These are phyloP conservation scores for Galeruca laticollis DNA, from an alignment of 2,888 invertebrate genomes.

Conservation along the genomic window DNA sequence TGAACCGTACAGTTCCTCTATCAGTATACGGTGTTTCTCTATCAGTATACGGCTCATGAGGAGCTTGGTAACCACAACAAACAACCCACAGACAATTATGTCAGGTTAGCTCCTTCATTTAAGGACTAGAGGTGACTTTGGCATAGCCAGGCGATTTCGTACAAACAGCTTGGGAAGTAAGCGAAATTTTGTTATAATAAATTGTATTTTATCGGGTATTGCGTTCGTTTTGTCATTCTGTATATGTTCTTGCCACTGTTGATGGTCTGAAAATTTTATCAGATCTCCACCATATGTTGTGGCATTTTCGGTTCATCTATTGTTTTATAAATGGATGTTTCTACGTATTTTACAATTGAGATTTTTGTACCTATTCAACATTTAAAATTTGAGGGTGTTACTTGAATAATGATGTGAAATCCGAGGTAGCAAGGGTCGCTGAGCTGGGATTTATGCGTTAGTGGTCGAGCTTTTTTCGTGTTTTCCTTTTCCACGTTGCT, in stretches of 20 bases:
- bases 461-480: not conserved
- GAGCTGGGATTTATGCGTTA: slow-evolving; percentile 2
- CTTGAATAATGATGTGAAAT: slow-evolving; percentile 27
- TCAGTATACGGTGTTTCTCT: too few relatives aligned
- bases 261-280: slow-evolving; percentile 18
- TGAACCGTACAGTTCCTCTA: too few relatives aligned
- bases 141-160: too few relatives aligned
- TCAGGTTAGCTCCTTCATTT: too few relatives aligned
- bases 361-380: slow-evolving; percentile 28
- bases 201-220: too few relatives aligned
- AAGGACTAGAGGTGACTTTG: too few relatives aligned
- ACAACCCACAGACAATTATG: too few relatives aligned
- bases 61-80: too few relatives aligned
- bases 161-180: too few relatives aligned
- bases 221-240: slow-evolving; percentile 8
- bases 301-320: slow-evolving; percentile 38
- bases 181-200: too few relatives aligned
- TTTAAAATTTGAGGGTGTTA: slow-evolving; percentile 28
- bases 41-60: too few relatives aligned
- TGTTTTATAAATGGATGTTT: slow-evolving; percentile 33
- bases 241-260: slow-evolving; percentile 28
- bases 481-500: not conserved
- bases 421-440: slow-evolving; percentile 2
- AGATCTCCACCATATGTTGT: slow-evolving; percentile 32
- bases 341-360: slow-evolving; percentile 24